Evolutionary conservation across 2,888 invertebrate species (phyloP), one percentile per base, ranked within the genome.

Genomic region (Ophion slaviceki): DNA sequence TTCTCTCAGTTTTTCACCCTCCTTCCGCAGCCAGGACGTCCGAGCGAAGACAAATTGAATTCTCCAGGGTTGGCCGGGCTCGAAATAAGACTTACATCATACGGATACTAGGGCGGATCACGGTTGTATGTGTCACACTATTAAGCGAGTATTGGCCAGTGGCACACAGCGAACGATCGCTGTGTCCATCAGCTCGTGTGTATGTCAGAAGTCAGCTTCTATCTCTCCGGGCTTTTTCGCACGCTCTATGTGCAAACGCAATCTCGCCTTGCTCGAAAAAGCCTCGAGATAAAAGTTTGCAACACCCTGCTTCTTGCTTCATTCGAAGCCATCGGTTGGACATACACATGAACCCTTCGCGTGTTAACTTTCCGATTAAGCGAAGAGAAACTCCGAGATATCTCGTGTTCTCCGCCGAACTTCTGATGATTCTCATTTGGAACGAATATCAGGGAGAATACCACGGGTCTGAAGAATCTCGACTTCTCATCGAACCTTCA

Each of bases 41-140:
- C 82, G 83, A 82, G 74, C 75, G 80, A 86, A 85, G 87, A 87
- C 77, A 88, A 89, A 89, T 89, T 87, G 87, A 89, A 89, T 90
- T 89, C 87, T 86, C 79, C 71, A 53, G 67, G 80, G 84, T 88
- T 81, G 86, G 86, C 57, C 59, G 81, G 62, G 10, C 74, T 57
- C n/a, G 67, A 66, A 57, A 84, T 80, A 82, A 72, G 72, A 80
- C 53, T 36, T 82, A 70, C 24, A 64, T 72, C 10, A 71, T 10
- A 17, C 24, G 62, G 61, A n/a, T 45, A 62, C 28, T 28, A 45
- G 3, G 2, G 14, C 8, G 62, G 62, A 75, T 14, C 28, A 45
- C 45, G 36, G 20, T 45, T 75, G 47, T 62, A 17, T 59, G 40
- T 70, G 76, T 85, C 66, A 40, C 61, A 80, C 62, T 86, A 68